Conservation (phyloP, 2,888 invertebrate species). For the Clivina fossor region DNA sequence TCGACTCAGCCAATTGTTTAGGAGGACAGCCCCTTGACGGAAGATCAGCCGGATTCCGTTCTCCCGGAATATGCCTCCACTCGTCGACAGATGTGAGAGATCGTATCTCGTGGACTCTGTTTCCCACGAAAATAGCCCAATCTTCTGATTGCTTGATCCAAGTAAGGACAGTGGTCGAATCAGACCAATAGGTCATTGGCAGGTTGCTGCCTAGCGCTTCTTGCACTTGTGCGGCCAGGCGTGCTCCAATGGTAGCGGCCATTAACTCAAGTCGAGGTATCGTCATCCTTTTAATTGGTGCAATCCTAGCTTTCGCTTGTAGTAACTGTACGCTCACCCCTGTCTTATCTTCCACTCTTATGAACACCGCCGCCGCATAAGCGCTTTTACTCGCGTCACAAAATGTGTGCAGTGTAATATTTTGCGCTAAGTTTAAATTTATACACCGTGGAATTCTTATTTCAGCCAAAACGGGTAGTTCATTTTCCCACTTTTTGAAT, state of each 20-base stretch:
- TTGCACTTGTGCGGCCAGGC: slow-evolving; percentile 36
- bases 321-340: slow-evolving; percentile 40
- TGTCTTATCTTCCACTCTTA: background rate
- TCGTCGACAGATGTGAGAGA: slow-evolving; percentile 26
- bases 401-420: slow-evolving; percentile 2
- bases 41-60: slow-evolving; percentile 43
- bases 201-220: slow-evolving; percentile 11
- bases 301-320: slow-evolving; percentile 42
- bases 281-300: slow-evolving; percentile 40
- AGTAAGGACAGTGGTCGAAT: slow-evolving; percentile 40
- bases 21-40: slow-evolving; percentile 43
- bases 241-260: slow-evolving; percentile 42
- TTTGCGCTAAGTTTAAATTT: background rate
- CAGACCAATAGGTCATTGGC: slow-evolving; percentile 40
- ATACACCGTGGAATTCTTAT: slow-evolving; percentile 15
- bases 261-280: slow-evolving; percentile 45
- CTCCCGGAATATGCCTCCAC: slow-evolving; percentile 44
- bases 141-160: slow-evolving; percentile 39
- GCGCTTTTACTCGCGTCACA: slow-evolving; percentile 1
- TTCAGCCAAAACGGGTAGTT: slow-evolving; percentile 10
- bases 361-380: slow-evolving; percentile 5
- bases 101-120: slow-evolving; percentile 43
- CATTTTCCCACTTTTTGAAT: slow-evolving; percentile 35
- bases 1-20: slow-evolving; percentile 38
- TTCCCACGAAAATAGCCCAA: slow-evolving; percentile 42